These are phyloP conservation scores for Bombycilla garrulus DNA, from an alignment of 2,113 vertebrate genomes.

Conservation along the genomic window DNA sequence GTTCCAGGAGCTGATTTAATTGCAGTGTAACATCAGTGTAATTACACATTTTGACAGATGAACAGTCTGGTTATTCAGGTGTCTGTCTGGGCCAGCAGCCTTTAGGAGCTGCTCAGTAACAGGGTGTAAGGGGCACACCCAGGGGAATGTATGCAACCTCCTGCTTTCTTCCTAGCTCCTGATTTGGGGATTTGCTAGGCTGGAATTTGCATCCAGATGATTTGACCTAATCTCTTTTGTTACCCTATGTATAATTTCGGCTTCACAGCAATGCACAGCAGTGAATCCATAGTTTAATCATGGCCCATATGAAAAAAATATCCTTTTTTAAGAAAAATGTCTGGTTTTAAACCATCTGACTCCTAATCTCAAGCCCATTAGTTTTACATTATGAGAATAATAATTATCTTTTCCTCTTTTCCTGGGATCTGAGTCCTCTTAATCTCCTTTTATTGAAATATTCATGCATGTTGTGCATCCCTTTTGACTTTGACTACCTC, in stretches of 20 bases:
- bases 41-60: background rate
- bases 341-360: background rate
- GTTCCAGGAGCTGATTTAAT: background rate
- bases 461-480: background rate
- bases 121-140: background rate
- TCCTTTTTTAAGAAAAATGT: background rate
- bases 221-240: background rate
- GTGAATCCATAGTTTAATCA: background rate
- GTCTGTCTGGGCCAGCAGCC: background rate
- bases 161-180: background rate
- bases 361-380: background rate
- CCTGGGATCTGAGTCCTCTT: background rate
- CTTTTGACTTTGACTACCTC: background rate
- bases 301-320: background rate
- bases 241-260: background rate
- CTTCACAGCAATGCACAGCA: background rate
- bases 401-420: background rate
- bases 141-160: background rate
- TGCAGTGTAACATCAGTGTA: background rate
- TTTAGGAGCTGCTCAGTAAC: background rate
- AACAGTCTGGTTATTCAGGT: background rate
- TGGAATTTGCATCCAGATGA: background rate
- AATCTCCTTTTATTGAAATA: background rate
- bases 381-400: background rate
- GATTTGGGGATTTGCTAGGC: background rate